Base-by-base conservation (phyloP, 2,888 invertebrate genomes). In the Cerastoderma edule region DNA sequence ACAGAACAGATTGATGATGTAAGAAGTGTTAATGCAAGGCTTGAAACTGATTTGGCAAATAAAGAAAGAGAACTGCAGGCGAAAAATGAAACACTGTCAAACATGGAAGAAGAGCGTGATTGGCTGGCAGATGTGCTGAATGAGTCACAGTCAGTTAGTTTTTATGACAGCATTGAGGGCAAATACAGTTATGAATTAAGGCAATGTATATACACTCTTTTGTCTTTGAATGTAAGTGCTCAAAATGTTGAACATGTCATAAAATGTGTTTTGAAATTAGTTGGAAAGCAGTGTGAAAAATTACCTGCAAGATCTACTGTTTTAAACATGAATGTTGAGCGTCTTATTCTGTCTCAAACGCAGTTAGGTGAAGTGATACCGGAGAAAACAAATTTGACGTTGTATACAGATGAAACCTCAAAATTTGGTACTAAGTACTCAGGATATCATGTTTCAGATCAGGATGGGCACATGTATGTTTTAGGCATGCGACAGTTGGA, bases 391-490 rank as follows among this genome's bases (percentile, higher is more conserved):
- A 68, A 68, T 54, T 13, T 72, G 6, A 71, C 67, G 1, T 16
- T 78, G 27, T 68, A 71, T 28, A 73, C 70, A 27, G 78, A 78
- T 53, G 78, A 78, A 53, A 75, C 74, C 19, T 35, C 72, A 19
- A 78, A 77, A 57, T 78, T 60, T 68, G 75, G 74, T n/a, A 30
- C 30, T 0, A 78, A 74, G 27, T 70, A 67, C 30, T 67, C 65
- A 0, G 71, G 78, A 6, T 74, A 71, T 35, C 78, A 78, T 67
- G 66, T 56, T 2, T 70, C 67, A 24, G 78, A 78, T 39, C 16
- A 8, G 5, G 57, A 27, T 6, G 70, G 73, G 4, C 46, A 27
- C 3, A 74, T 71, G 67, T 78, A 68, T 56, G 78, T 78, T 13
- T 8, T 74, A 2, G 73, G 78, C 10, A 39, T 74, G 48, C 19